phyloP scores from a whole-genome alignment of 2,797 vertebrate genomes.

The Heterohyrax brucei region DNA sequence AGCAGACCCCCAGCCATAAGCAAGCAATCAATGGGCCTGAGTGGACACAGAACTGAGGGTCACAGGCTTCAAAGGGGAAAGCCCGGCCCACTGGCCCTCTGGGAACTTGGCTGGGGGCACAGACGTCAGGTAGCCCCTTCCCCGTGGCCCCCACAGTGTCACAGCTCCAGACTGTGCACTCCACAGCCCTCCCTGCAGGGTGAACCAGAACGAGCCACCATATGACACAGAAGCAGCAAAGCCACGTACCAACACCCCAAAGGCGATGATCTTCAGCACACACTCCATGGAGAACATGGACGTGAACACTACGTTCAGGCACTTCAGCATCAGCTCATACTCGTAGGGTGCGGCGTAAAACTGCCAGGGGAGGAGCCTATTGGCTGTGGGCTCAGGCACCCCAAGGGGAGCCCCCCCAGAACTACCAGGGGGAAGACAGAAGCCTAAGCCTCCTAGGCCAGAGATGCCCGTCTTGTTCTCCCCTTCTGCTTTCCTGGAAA shows the following conservation, averaged over 20 bases:
- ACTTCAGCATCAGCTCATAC: constrained; percentile 97
- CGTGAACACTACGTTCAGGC: constrained; percentile 98
- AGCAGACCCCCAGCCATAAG: background rate
- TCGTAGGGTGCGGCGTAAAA: constrained; percentile 95
- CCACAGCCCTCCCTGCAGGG: background rate
- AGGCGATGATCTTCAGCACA: constrained; percentile 97
- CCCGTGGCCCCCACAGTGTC: background rate
- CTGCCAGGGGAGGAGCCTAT: constrained; percentile 87
- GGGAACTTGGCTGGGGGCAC: background rate
- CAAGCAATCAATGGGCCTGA: background rate
- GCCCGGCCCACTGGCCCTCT: too few relatives aligned
- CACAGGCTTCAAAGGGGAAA: too few relatives aligned
- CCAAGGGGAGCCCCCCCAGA: background rate
- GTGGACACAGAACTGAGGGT: background rate
- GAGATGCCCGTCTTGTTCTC: background rate
- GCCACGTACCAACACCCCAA: constrained; percentile 96
- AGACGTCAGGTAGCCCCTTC: background rate
- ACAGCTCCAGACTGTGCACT: background rate
- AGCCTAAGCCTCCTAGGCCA: background rate
- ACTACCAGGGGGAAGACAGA: background rate
- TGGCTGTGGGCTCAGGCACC: background rate
- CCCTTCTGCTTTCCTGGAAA: background rate
- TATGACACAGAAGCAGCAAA: background rate
- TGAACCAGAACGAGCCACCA: background rate
- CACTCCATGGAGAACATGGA: constrained; percentile 98